Evolutionary conservation across 2,888 invertebrate species (phyloP).

Genomic region (Drosophila mettleri): DNA sequence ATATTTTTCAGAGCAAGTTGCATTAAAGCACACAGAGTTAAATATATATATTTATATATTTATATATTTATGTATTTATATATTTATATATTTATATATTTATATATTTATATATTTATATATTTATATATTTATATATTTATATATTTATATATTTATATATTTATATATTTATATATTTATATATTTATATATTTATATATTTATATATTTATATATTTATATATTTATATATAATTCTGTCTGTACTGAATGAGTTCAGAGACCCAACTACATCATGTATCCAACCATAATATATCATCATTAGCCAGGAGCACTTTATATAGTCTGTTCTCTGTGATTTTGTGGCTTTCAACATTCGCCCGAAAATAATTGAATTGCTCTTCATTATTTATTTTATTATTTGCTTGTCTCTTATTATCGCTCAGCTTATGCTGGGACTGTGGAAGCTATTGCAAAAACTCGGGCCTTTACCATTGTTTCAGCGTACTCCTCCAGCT

Average conservation of each 20-base stretch:
- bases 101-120: too few relatives aligned
- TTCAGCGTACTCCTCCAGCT: slow-evolving; percentile 32
- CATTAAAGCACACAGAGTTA: too few relatives aligned
- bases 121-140: too few relatives aligned
- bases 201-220: too few relatives aligned
- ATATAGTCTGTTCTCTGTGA: slow-evolving; percentile 36
- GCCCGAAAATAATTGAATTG: slow-evolving; percentile 79
- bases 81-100: too few relatives aligned
- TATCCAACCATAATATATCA: slow-evolving; percentile 67
- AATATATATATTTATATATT: too few relatives aligned
- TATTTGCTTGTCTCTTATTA: slow-evolving; percentile 79
- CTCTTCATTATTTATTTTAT: slow-evolving; percentile 81
- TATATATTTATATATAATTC: too few relatives aligned
- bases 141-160: too few relatives aligned
- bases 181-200: too few relatives aligned
- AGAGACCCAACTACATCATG: background rate
- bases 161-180: too few relatives aligned
- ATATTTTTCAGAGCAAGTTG: too few relatives aligned
- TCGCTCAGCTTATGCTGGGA: slow-evolving; percentile 66
- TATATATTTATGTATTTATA: too few relatives aligned
- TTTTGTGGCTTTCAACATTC: slow-evolving; percentile 70
- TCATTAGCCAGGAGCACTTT: slow-evolving; percentile 62
- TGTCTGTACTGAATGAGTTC: background rate
- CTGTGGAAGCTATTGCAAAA: slow-evolving; percentile 35
- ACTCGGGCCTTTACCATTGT: slow-evolving; percentile 53